Evolutionary conservation across 2,797 vertebrate genomes (phyloP), one percentile per base, ranked within the genome.

Genomic region (Mus minutoides): DNA sequence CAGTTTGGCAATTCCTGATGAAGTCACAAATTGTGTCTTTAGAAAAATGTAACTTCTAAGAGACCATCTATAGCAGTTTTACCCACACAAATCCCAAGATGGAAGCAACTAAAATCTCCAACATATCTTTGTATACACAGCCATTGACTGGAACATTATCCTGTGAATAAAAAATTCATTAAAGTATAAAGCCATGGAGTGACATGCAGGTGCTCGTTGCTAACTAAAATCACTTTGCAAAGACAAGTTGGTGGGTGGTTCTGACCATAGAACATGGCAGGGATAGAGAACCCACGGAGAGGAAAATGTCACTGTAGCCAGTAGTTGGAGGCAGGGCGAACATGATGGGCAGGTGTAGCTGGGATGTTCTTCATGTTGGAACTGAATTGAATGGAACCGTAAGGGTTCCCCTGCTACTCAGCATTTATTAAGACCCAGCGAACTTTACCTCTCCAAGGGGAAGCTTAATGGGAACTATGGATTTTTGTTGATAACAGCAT

Each of bases 391-490:
- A 26, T 29, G 21, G 26, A 0, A 17, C 3, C 1, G 2, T 2
- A 31, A 52, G 3, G 6, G 1, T 3, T 26, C 0, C 6, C 2
- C 2, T 0, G 2, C 19, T 49, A 4, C 19, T 3, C 12, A 0
- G 26, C 21, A 1, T 71, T 43, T 56, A 31, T 60, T 85, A 73
- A 85, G 77, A 75, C 46, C 49, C 26, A 24, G 56, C 7, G 40
- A 56, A 49, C 13, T 54, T 89, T 2, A 29, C 19, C 46, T 19
- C 16, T 22, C 9, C 49, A 77, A 49, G 60, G 22, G 58, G n/a
- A 83, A 3, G 31, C 56, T 21, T 14, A 24, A 52, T 54, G 34
- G 22, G 43, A 71, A 16, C 56, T 29, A 14, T 17, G 29, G 73
- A 19, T 67, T 54, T 34, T 6, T 11, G 24, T 67, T 56, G 73